phyloP scores from a whole-genome alignment of 2,888 invertebrate species.

The Octodonta nipae region DNA sequence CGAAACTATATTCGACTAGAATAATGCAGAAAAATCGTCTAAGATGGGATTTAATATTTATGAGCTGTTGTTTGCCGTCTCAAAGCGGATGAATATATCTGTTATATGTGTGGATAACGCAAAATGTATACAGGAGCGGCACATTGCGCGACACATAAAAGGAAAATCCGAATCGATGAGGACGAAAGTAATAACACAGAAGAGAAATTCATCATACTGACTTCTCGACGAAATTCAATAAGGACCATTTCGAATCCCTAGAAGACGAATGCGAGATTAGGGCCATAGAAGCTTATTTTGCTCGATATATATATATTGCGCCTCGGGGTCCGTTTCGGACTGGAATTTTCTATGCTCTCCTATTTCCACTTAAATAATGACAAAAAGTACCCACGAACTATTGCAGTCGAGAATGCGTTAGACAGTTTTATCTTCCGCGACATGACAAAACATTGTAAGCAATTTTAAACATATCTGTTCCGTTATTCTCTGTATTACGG shows the following conservation, averaged over 20 bases:
- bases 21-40: constrained; percentile 8
- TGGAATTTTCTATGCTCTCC: neutral
- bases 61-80: constrained; percentile 18
- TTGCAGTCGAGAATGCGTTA: no score
- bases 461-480: no score
- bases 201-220: constrained; percentile 32
- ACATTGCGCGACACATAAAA: constrained; percentile 15
- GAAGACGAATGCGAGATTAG: constrained; percentile 28
- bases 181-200: constrained; percentile 33
- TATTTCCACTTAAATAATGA: no score
- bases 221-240: constrained; percentile 31
- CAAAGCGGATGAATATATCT: constrained; percentile 11
- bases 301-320: constrained; percentile 9
- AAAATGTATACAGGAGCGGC: no score
- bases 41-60: constrained; percentile 18
- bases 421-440: no score
- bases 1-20: constrained; percentile 4
- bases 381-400: no score
- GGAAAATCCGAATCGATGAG: constrained; percentile 27
- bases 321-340: constrained; percentile 5
- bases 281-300: constrained; percentile 4
- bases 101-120: constrained; percentile 11
- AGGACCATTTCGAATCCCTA: constrained; percentile 23
- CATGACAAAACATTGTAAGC: no score
- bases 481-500: no score